These are phyloP conservation scores for Bibio marci DNA, from an alignment of 2,888 invertebrate species.

Conservation along the genomic window DNA sequence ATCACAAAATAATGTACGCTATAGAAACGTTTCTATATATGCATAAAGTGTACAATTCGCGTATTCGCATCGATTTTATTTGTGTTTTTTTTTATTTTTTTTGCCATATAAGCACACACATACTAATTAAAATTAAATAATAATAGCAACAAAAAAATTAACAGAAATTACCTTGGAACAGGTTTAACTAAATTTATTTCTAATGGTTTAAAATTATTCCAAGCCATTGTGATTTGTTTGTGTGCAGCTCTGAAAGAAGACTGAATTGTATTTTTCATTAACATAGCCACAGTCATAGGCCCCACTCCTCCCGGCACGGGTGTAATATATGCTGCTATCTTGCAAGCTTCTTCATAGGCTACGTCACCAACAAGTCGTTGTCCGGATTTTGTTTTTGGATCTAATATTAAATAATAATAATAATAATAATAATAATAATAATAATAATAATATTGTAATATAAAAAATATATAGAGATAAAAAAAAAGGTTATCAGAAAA, in stretches of 20 bases:
- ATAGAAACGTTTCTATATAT: too few species aligned
- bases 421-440: not conserved
- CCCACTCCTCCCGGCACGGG: constrained; percentile 97
- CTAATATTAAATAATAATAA: constrained; percentile 30
- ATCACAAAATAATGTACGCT: too few species aligned
- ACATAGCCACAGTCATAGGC: constrained; percentile 98
- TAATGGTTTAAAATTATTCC: constrained; percentile 50
- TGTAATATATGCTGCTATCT: constrained; percentile 75
- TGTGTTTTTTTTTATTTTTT: too few species aligned
- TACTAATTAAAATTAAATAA: too few species aligned
- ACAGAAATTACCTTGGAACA: constrained; percentile 56
- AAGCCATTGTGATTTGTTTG: constrained; percentile 35
- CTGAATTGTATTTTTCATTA: constrained; percentile 85
- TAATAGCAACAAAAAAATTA: not conserved
- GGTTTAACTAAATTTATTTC: constrained; percentile 46
- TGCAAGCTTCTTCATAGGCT: constrained; percentile 59
- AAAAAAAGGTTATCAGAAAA: too few species aligned
- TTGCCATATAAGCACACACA: too few species aligned
- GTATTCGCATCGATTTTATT: too few species aligned
- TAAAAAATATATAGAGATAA: not conserved
- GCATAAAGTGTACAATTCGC: too few species aligned
- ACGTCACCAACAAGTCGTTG: constrained; percentile 91
- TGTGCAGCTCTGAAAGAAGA: constrained; percentile 52
- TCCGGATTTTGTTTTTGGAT: constrained; percentile 52
- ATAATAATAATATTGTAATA: not conserved